Percentiles rank a stretch among this genome's conserved stretches.
Evolutionary conservation across 2,797 vertebrate species (phyloP).

Genomic region (Xenops minutus): DNA sequence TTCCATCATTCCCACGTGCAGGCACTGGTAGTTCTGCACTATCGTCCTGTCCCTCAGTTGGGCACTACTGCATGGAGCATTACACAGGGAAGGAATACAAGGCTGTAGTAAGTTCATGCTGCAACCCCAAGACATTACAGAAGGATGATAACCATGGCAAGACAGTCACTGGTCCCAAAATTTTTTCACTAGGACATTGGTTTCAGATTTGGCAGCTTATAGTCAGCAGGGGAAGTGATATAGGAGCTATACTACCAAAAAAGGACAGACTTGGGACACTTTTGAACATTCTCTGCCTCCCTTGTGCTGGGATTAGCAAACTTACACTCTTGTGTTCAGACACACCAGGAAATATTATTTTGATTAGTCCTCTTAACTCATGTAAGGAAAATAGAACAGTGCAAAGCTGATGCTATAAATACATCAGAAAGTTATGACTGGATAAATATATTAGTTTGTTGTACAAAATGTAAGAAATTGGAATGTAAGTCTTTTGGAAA

Average conservation of each 20-base stretch:
- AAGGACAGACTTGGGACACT: accelerated
- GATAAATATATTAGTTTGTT: background rate
- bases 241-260: background rate
- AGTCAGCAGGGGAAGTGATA: background rate
- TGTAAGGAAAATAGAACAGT: background rate
- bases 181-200: background rate
- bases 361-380: background rate
- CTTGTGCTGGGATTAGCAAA: background rate
- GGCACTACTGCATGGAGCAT: accelerated
- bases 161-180: accelerated
- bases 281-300: background rate
- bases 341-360: background rate
- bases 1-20: background rate
- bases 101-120: accelerated
- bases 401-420: background rate
- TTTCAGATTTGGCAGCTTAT: background rate
- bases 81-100: background rate
- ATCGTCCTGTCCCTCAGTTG: accelerated
- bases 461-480: background rate
- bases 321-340: background rate
- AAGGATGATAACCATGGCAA: background rate
- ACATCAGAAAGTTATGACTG: background rate
- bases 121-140: background rate
- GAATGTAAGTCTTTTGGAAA: background rate
- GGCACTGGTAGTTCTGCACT: background rate